Evolutionary conservation across 2,113 vertebrate genomes (phyloP).

Genomic region (Oreotrochilus melanogaster): DNA sequence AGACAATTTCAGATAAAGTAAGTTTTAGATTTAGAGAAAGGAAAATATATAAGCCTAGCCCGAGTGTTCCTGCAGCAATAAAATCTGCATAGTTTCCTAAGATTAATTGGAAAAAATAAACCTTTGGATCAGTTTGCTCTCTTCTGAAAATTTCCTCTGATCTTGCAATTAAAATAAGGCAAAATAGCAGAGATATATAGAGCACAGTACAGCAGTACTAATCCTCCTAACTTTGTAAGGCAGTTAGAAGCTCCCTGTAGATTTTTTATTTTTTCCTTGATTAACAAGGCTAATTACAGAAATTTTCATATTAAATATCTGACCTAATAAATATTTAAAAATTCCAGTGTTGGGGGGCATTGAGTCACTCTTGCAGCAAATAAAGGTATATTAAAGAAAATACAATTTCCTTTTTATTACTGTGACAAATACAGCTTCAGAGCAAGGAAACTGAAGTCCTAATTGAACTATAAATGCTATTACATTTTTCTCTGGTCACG

Average conservation of each 20-base stretch:
- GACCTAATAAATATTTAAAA: background rate
- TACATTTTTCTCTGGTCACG: background rate
- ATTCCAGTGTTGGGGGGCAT: background rate
- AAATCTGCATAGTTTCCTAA: background rate
- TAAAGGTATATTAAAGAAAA: background rate
- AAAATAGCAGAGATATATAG: background rate
- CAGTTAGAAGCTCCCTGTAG: background rate
- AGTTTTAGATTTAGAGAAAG: slow-evolving; percentile 22
- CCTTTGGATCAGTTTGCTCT: background rate
- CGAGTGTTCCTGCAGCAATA: background rate
- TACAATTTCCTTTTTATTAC: background rate
- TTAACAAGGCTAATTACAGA: background rate
- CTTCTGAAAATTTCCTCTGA: background rate
- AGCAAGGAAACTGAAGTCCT: background rate
- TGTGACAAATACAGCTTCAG: background rate
- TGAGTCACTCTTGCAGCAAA: background rate
- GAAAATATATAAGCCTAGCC: background rate
- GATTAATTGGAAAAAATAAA: slow-evolving; percentile 5
- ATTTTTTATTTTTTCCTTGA: slow-evolving; percentile 1
- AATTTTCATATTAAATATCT: background rate
- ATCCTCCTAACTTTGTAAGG: background rate
- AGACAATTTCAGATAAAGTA: slow-evolving; percentile 62
- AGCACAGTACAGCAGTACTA: background rate
- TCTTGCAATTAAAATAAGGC: slow-evolving; percentile 26
- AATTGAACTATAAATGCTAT: background rate